Evolutionary conservation across 2,888 invertebrate species (phyloP).

Genomic region (Sicus ferrugineus): DNA sequence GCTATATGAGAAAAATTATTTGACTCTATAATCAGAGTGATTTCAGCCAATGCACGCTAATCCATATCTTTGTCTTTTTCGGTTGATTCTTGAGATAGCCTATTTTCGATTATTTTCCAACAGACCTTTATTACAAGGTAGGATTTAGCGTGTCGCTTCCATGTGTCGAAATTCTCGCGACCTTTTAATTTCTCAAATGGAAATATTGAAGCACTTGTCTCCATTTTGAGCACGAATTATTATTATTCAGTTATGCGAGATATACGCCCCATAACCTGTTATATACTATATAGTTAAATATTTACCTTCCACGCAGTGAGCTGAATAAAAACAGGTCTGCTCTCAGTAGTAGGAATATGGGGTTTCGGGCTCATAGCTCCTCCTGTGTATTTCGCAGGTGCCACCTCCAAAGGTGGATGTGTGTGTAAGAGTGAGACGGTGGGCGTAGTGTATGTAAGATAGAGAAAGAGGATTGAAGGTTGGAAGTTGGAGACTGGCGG

Average conservation of each 20-base stretch:
- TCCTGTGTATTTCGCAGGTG: no score
- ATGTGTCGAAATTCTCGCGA: conserved; percentile 40
- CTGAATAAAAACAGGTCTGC: no score
- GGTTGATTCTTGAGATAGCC: neutral
- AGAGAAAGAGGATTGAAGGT: no score
- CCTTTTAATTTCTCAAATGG: conserved; percentile 30
- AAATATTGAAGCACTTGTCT: neutral
- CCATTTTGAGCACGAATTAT: neutral
- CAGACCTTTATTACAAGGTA: conserved; percentile 34
- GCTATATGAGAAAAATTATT: conserved; percentile 9
- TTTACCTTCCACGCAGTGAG: no score
- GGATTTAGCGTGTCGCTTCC: conserved; percentile 50
- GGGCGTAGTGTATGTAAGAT: no score
- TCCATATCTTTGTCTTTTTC: neutral
- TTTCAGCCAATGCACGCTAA: conserved; percentile 6
- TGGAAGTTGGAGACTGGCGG: no score
- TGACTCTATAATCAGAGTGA: conserved; percentile 8
- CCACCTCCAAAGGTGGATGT: no score
- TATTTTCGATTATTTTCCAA: conserved; percentile 34
- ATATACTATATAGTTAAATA: neutral
- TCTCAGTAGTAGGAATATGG: no score
- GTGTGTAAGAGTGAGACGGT: no score
- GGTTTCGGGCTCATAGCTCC: no score
- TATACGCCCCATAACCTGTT: neutral
- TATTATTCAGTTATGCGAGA: neutral